phyloP scores from a whole-genome alignment of 2,113 vertebrate genomes.

The Terrapene triunguis region DNA sequence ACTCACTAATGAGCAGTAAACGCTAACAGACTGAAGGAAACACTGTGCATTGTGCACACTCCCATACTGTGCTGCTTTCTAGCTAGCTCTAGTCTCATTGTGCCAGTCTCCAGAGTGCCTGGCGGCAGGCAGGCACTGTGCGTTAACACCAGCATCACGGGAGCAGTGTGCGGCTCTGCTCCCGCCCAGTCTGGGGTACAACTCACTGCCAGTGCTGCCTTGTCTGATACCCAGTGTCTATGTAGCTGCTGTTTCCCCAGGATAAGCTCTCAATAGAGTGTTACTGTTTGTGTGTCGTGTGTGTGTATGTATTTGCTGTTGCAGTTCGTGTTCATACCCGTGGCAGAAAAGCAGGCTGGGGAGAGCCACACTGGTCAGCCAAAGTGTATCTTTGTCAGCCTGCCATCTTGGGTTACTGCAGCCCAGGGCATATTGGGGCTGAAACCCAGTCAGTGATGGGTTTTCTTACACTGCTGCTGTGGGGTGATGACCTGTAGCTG shows the following conservation, averaged over 20 bases:
- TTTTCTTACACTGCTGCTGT: neutral
- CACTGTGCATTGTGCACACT: neutral
- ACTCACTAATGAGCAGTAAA: conserved; percentile 23
- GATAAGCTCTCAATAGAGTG: conserved; percentile 57
- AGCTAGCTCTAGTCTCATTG: neutral
- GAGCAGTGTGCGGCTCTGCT: neutral
- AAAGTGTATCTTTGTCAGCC: neutral
- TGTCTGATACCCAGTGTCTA: conserved; percentile 26
- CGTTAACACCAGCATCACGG: neutral
- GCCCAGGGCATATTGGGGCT: neutral
- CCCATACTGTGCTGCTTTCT: neutral
- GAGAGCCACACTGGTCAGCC: neutral
- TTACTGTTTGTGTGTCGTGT: conserved; percentile 40
- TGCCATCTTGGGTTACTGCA: neutral
- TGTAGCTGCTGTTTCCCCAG: conserved; percentile 50
- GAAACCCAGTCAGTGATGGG: neutral
- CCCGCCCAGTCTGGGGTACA: neutral
- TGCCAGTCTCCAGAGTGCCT: neutral
- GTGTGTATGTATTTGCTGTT: neutral
- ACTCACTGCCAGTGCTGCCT: conserved; percentile 33
- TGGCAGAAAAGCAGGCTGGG: neutral
- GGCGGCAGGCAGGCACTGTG: neutral
- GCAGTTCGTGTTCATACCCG: neutral
- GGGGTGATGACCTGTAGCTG: neutral
- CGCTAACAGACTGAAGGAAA: neutral